A percentile compares a stretch with the other conserved stretches of the same genome.
Conservation (phyloP, 2,113 vertebrate genomes). For the Chelonoidis abingdonii region DNA sequence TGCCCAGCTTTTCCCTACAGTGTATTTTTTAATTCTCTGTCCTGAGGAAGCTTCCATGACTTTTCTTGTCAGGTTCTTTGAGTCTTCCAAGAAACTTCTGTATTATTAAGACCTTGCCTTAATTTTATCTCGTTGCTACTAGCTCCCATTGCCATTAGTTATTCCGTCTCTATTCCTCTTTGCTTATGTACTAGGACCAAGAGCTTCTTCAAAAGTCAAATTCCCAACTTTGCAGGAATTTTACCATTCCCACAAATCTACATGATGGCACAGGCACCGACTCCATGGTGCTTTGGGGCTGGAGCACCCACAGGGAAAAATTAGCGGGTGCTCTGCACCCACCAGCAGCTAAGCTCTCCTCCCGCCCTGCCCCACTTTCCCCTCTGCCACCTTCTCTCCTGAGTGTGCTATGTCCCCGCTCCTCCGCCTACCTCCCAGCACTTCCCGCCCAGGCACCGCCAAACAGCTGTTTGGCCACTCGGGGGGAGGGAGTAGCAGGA, state of each 20-base stretch:
- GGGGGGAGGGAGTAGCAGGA: too few species aligned
- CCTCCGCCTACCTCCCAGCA: too few species aligned
- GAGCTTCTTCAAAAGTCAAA: slow-evolving; percentile 11
- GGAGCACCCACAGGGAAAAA: too few species aligned
- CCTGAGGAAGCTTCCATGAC: background rate
- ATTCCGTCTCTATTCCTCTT: background rate
- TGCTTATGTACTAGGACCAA: background rate
- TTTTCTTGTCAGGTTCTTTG: background rate
- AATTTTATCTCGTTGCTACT: slow-evolving; percentile 32
- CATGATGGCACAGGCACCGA: background rate
- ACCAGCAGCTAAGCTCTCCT: too few species aligned
- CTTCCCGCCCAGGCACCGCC: too few species aligned
- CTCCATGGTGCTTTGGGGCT: too few species aligned
- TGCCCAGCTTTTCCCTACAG: background rate
- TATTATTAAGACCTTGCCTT: background rate
- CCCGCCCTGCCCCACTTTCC: too few species aligned
- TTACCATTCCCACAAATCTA: background rate
- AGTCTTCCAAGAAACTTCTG: background rate
- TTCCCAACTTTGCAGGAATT: background rate
- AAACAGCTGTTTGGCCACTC: too few species aligned
- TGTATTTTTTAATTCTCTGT: slow-evolving; percentile 15
- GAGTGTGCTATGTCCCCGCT: too few species aligned
- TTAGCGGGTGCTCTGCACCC: too few species aligned
- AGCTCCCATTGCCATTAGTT: background rate
- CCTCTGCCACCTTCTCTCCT: too few species aligned